Evolutionary conservation across 2,113 vertebrate genomes (phyloP), one percentile per base, ranked within the genome.

Genomic region (Neomonachus schauinslandi): DNA sequence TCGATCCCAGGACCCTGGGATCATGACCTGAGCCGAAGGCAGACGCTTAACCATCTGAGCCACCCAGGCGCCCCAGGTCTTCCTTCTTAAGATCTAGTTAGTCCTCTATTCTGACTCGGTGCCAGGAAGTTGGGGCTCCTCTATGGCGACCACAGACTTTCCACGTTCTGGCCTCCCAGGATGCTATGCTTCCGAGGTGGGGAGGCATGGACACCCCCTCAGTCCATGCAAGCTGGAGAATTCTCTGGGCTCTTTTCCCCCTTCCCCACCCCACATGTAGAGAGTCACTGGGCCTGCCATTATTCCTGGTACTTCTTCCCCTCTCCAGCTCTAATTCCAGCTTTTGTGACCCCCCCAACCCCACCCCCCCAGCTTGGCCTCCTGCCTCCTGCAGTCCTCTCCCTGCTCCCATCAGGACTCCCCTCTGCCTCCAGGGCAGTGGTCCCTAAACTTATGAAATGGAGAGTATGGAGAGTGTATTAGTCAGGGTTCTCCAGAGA

Each of bases 131-230:
- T 39, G n/a, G 74, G 28, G 33, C 18, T 77, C n/a, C 33, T 19
- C n/a, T 74, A 57, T 59, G 6, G 26, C 9, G 5, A 42, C 28
- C 5, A 4, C 36, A 28, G 31, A 33, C 57, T 93, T 24, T 42
- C 36, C 49, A 11, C 79, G 4, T n/a, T 42, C 46, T 11, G 7
- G 31, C 28, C 21, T 91, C 72, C 53, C 19, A 33, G 39, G 55
- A 16, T 19, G 8, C 53, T 69, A 2, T 84, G 33, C 11, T 95
- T 93, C 82, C 8, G 6, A 42, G 16, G 46, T 24, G 46, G 31
- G 2, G 1, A 36, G 33, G 12, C 1, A 0, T 42, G 31, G 12
- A 69, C 46, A 39, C 57, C 39, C 21, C 42, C 12, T 26, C 28
- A 31, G 28, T 67, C 49, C 49, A 21, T 33, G 7, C 36, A 74